Evolutionary conservation across 2,888 invertebrate species (phyloP).

Genomic region (Plagodis dolabraria): DNA sequence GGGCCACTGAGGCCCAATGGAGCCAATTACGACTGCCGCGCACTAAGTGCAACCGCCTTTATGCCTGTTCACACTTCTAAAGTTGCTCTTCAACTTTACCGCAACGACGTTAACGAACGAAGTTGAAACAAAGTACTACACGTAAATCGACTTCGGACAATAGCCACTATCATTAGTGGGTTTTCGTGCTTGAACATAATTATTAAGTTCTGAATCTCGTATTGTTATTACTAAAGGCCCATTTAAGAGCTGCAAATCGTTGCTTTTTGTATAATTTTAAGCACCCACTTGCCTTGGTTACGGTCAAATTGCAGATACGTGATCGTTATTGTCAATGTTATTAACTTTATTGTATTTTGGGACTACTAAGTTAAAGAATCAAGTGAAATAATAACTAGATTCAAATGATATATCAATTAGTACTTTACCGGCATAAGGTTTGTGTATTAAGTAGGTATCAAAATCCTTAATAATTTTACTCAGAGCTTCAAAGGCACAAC

Average conservation of each 20-base stretch:
- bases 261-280: slow-evolving; percentile 18
- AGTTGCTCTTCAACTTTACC: slow-evolving; percentile 21
- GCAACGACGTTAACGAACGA: slow-evolving; percentile 11
- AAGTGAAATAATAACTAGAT: too few relatives aligned
- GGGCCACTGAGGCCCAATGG: slow-evolving; percentile 66
- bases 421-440: too few relatives aligned
- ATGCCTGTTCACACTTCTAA: slow-evolving; percentile 32
- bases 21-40: slow-evolving; percentile 59
- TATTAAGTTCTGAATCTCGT: slow-evolving; percentile 15
- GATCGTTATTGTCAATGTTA: slow-evolving; percentile 22
- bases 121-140: slow-evolving; percentile 2
- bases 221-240: slow-evolving; percentile 17
- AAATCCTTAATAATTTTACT: too few relatives aligned
- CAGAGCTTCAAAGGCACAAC: neutral
- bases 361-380: too few relatives aligned
- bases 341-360: slow-evolving; percentile 12
- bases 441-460: too few relatives aligned
- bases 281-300: slow-evolving; percentile 24
- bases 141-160: slow-evolving; percentile 5
- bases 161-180: slow-evolving; percentile 19
- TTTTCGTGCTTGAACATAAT: slow-evolving; percentile 15
- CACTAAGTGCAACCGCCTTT: slow-evolving; percentile 37
- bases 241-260: slow-evolving; percentile 14
- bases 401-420: too few relatives aligned
- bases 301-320: slow-evolving; percentile 24